Percentiles rank a stretch among this genome's conserved stretches.
Evolutionary conservation across 2,113 vertebrate species (phyloP).

Genomic region (Hemiscyllium ocellatum): DNA sequence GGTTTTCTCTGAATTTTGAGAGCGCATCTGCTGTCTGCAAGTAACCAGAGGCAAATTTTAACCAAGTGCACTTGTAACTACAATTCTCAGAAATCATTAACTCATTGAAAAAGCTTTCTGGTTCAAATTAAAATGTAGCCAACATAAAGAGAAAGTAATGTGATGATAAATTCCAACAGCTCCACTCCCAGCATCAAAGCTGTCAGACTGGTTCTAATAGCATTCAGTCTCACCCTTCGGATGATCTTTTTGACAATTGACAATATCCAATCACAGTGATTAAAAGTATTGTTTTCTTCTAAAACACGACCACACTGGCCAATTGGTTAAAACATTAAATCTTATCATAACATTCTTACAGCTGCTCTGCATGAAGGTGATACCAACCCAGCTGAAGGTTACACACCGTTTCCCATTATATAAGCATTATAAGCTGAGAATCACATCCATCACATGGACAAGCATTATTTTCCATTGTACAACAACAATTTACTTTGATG

Average conservation of each 20-base stretch:
- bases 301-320: not conserved
- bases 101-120: not conserved
- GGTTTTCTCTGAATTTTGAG: not conserved
- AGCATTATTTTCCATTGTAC: not conserved
- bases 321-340: not conserved
- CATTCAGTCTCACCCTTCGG: not conserved
- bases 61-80: not conserved
- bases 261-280: not conserved
- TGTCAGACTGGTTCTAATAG: slow-evolving; percentile 3
- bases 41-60: not conserved
- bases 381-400: not conserved
- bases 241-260: not conserved
- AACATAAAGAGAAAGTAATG: not conserved
- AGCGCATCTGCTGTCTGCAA: not conserved
- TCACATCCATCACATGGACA: not conserved
- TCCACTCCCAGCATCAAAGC: not conserved
- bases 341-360: not conserved
- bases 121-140: not conserved
- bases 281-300: not conserved
- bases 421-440: not conserved
- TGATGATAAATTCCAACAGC: not conserved
- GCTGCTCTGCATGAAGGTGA: not conserved
- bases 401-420: not conserved
- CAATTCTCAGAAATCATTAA: not conserved
- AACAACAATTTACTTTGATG: not conserved